Percentiles rank a stretch among this genome's conserved stretches.
These are phyloP conservation scores for Neodiprion fabricii DNA, from an alignment of 1,140 invertebrate genomes.

Conservation along the genomic window DNA sequence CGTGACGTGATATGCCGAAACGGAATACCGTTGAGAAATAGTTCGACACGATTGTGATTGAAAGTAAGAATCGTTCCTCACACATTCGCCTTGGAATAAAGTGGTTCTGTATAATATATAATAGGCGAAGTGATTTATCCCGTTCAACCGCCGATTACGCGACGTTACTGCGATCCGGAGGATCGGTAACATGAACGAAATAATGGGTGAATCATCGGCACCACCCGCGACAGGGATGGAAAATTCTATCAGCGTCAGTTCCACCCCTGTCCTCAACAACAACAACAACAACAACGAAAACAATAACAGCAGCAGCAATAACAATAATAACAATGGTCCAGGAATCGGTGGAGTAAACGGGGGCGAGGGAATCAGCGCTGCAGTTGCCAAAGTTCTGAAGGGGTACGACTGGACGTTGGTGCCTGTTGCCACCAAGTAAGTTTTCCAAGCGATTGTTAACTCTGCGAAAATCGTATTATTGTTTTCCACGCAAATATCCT, in stretches of 20 bases:
- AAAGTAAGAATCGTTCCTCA: too few relatives aligned
- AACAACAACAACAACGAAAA: slow-evolving; percentile 22
- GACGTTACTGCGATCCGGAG: background rate
- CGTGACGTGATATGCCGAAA: background rate
- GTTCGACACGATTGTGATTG: background rate
- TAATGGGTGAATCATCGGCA: slow-evolving; percentile 29
- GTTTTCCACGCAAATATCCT: background rate
- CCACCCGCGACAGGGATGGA: slow-evolving; percentile 21
- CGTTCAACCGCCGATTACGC: background rate
- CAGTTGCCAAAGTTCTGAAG: slow-evolving; percentile 76
- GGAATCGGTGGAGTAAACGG: slow-evolving; percentile 34
- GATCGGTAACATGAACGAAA: slow-evolving; percentile 37
- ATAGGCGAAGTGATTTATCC: too few relatives aligned
- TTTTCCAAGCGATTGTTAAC: slow-evolving; percentile 28
- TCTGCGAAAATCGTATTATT: background rate
- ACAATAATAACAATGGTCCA: slow-evolving; percentile 17
- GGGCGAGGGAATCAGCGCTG: slow-evolving; percentile 71
- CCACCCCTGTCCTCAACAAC: slow-evolving; percentile 19
- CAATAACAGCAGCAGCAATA: slow-evolving; percentile 30
- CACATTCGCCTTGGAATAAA: too few relatives aligned
- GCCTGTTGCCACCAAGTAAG: slow-evolving; percentile 80
- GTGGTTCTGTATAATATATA: too few relatives aligned
- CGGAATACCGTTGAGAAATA: background rate
- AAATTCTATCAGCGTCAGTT: slow-evolving; percentile 16
- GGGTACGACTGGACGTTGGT: slow-evolving; percentile 89